These are phyloP conservation scores for Drosophila willistoni DNA, from an alignment of 1,140 invertebrate species.

Conservation along the genomic window DNA sequence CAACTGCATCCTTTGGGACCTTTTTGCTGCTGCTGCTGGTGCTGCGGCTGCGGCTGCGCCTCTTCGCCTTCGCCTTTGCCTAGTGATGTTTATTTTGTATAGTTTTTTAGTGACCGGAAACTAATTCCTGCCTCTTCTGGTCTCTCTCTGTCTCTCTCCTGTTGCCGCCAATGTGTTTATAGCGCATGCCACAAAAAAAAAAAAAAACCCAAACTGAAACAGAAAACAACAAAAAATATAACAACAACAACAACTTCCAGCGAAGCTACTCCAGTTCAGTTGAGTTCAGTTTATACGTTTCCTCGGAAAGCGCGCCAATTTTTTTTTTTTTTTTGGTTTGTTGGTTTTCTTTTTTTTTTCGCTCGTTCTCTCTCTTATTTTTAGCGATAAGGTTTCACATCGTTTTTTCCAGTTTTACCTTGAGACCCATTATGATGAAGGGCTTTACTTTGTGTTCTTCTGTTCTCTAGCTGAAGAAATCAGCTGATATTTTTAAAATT, in stretches of 20 bases:
- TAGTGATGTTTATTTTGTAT: slow-evolving; percentile 68
- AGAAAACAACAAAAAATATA: neutral
- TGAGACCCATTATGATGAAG: slow-evolving; percentile 37
- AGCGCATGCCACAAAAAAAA: slow-evolving; percentile 81
- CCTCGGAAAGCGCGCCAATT: slow-evolving; percentile 74
- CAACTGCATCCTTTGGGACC: slow-evolving; percentile 68
- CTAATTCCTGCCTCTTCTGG: slow-evolving; percentile 69
- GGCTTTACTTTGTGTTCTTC: slow-evolving; percentile 29
- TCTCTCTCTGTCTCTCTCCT: slow-evolving; percentile 17
- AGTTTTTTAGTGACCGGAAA: slow-evolving; percentile 82
- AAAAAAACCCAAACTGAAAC: slow-evolving; percentile 41
- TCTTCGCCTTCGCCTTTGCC: slow-evolving; percentile 4
- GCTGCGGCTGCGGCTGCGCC: too few relatives aligned
- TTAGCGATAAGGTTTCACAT: slow-evolving; percentile 72
- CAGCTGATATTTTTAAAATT: slow-evolving; percentile 36
- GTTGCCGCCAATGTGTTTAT: slow-evolving; percentile 28
- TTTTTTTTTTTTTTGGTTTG: slow-evolving; percentile 1
- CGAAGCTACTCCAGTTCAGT: slow-evolving; percentile 35
- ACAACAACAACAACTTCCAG: slow-evolving; percentile 30
- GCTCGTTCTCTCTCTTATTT: neutral
- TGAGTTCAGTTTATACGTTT: slow-evolving; percentile 35
- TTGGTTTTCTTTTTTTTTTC: slow-evolving; percentile 5
- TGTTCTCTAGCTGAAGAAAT: slow-evolving; percentile 43
- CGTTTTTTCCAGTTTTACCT: slow-evolving; percentile 59
- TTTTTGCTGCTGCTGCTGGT: slow-evolving; percentile 55